Evolutionary conservation across 2,113 vertebrate species (phyloP).

Genomic region (Actenoides hombroni): DNA sequence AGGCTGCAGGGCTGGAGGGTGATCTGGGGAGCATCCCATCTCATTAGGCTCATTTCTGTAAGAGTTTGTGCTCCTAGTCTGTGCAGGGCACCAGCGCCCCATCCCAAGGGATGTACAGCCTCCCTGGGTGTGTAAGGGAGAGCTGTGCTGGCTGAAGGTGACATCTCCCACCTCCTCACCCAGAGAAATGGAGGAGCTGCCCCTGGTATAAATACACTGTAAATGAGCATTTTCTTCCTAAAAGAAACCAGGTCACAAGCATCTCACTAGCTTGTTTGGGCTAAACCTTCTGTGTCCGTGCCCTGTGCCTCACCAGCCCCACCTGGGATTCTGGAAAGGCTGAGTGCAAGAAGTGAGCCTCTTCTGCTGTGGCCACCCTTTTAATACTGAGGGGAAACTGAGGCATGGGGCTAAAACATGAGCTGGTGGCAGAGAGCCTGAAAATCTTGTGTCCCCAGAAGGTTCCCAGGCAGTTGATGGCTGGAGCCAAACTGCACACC

Average conservation of each 20-base stretch:
- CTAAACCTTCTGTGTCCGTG: not conserved
- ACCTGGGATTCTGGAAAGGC: not conserved
- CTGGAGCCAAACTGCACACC: not conserved
- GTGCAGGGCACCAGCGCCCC: not conserved
- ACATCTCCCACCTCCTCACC: not conserved
- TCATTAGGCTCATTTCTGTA: not conserved
- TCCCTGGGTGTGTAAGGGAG: accelerated
- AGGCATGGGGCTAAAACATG: not conserved
- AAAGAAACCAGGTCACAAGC: not conserved
- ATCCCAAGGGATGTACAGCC: accelerated
- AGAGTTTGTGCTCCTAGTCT: not conserved
- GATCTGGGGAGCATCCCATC: not conserved
- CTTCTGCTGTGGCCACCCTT: not conserved
- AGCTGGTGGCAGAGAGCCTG: not conserved
- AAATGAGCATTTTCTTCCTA: not conserved
- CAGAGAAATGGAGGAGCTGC: not conserved
- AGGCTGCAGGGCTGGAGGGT: not conserved
- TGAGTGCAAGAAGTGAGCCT: not conserved
- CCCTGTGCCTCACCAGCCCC: not conserved
- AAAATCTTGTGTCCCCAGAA: not conserved
- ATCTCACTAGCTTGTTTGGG: not conserved
- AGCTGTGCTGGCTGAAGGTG: not conserved
- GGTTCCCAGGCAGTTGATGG: not conserved
- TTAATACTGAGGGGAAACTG: not conserved
- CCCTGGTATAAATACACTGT: not conserved